Evolutionary conservation across 2,113 vertebrate genomes (phyloP), one percentile per base, ranked within the genome.

Genomic region (Malurus cyaneus): DNA sequence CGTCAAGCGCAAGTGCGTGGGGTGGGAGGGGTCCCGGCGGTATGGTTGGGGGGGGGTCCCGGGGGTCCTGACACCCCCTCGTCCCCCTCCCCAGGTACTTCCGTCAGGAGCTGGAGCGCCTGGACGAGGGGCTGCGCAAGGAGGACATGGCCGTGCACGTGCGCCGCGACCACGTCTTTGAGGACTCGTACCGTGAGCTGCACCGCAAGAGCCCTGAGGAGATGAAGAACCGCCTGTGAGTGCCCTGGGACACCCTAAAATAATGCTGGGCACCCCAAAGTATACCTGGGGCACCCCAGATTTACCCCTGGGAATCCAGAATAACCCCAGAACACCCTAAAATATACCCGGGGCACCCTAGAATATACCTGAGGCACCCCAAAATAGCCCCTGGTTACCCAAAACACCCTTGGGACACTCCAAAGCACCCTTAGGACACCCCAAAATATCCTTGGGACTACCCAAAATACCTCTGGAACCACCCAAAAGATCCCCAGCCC

Each of bases 201-300:
- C 99, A 99, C 96, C 98, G 99, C 96, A 99, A 99, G 96, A 99
- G 99, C 89, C 99, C 99, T 29, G 99, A 99, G 96, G 99, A 99
- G 98, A 99, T 99, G 99, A 99, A 99, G 97, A 99, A 99, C 86
- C 96, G 99, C 89, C 98, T 99, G 99, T 99, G 98, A 98, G 98
- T 39, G 39, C 39, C 39, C 39, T 39, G 39, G 39, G 39, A 39
- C 39, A 39, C 39, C 39, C 39, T 39, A 39, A 39, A 39, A 39
- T 39, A 39, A 39, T 39, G 39, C 39, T 39, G 39, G 39, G 39
- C 39, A 39, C 39, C 19, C 56, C 2, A 21, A 23, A 10, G 3
- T 5, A 13, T 5, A 20, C 7, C 14, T 11, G 2, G 41, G 31
- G 3, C 2, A 34, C 34, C 34, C 15, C 24, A 2, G 8, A 39